Conservation (phyloP, 2,113 vertebrate genomes). For the Bostrychus sinensis region DNA sequence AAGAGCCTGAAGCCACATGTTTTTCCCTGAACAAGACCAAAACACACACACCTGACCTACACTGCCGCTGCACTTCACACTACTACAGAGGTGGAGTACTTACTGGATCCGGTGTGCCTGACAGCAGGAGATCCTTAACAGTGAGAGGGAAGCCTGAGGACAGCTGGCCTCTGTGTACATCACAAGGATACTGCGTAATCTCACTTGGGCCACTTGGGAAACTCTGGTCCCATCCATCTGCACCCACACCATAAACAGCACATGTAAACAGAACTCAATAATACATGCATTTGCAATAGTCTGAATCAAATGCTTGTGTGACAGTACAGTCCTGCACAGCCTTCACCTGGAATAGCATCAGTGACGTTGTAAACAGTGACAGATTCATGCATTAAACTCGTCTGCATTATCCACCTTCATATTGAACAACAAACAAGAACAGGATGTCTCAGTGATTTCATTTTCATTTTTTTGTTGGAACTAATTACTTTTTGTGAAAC, state of each 20-base stretch:
- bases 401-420: too few species aligned
- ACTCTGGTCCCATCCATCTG: conserved; percentile 83
- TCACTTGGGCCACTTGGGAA: conserved; percentile 62
- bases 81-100: conserved; percentile 50
- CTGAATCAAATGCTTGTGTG: background rate
- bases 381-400: too few species aligned
- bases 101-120: conserved; percentile 82
- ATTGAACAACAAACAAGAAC: background rate
- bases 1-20: conserved; percentile 8
- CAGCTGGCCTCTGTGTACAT: conserved; percentile 26
- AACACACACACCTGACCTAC: background rate
- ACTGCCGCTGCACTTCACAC: conserved; percentile 1
- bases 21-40: background rate
- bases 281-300: background rate
- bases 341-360: background rate
- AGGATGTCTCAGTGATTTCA: too few species aligned
- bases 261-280: conserved; percentile 13
- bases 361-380: background rate
- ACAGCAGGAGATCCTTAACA: conserved; percentile 92
- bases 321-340: background rate
- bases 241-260: background rate
- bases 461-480: background rate
- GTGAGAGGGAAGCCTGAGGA: conserved; percentile 78
- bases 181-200: conserved; percentile 32
- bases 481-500: background rate